Conservation (phyloP, 2,888 invertebrate genomes). For the Andrena fulva region DNA sequence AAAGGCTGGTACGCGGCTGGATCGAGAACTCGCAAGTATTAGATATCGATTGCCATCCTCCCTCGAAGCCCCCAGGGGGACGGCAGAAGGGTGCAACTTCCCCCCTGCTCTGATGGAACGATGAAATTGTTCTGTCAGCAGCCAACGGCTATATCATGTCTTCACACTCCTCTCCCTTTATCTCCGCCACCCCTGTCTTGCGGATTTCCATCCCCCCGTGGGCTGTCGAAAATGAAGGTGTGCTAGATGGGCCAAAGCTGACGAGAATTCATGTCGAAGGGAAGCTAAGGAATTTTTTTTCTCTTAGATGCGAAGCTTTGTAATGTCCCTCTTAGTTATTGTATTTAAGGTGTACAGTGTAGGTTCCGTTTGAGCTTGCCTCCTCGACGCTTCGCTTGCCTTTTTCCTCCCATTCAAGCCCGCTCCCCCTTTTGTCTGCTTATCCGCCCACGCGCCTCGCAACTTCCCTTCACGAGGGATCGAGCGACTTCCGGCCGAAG, state of each 20-base stretch:
- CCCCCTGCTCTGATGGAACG: constrained; percentile 50
- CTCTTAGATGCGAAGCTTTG: no score
- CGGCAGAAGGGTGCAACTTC: constrained; percentile 21
- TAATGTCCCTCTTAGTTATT: no score
- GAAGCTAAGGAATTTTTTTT: not conserved
- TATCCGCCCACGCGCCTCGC: not conserved
- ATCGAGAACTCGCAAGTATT: constrained; percentile 53
- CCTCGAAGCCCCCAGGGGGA: constrained; percentile 48
- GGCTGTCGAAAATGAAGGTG: no score
- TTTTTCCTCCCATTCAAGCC: not conserved
- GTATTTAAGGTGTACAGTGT: no score
- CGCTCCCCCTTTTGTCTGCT: not conserved
- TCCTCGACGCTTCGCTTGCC: not conserved
- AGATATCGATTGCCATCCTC: constrained; percentile 53
- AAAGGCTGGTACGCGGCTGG: constrained; percentile 26
- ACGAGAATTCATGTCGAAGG: not conserved
- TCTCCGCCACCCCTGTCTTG: not conserved
- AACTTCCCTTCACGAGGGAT: constrained; percentile 15
- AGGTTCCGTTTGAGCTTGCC: not conserved
- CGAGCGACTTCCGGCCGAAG: constrained; percentile 30
- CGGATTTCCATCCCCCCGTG: no score
- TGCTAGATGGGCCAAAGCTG: not conserved
- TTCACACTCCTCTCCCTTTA: constrained; percentile 8
- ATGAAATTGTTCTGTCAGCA: constrained; percentile 77
- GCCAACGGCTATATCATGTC: constrained; percentile 42